Evolutionary conservation across 1,140 invertebrate species (phyloP).

Genomic region (Nylanderia fulva): DNA sequence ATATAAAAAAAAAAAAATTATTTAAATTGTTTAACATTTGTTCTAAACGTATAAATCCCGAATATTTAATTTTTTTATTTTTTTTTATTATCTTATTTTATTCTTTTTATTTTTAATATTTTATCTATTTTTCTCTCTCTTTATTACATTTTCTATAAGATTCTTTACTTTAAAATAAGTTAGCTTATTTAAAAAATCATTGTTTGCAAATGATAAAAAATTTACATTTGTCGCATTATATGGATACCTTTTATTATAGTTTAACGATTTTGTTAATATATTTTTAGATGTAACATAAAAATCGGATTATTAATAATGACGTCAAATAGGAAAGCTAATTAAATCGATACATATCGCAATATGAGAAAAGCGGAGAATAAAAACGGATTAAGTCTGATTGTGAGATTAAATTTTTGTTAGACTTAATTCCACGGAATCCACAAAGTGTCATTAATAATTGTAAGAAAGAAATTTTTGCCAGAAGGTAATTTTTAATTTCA

Average conservation of each 20-base stretch:
- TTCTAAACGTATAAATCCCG: conserved; percentile 14
- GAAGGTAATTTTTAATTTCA: not conserved
- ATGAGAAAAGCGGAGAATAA: not conserved
- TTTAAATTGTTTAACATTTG: not conserved
- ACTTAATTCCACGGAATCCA: not conserved
- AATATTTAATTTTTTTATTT: too few relatives aligned
- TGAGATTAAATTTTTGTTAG: not conserved
- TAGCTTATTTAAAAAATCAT: not conserved
- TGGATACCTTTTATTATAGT: not conserved
- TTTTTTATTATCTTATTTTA: too few relatives aligned
- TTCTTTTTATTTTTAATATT: too few relatives aligned
- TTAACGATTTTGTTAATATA: not conserved
- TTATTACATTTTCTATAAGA: not conserved
- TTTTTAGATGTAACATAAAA: not conserved
- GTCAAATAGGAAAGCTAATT: not conserved
- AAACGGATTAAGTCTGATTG: too few relatives aligned
- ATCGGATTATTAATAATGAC: not conserved
- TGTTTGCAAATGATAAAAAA: not conserved
- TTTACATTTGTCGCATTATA: too few relatives aligned
- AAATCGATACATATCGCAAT: not conserved
- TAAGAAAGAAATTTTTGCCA: not conserved
- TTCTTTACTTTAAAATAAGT: not conserved
- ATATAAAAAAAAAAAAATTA: not conserved
- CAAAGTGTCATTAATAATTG: conserved; percentile 4
- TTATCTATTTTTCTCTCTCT: too few relatives aligned